Evolutionary conservation across 2,797 vertebrate species (phyloP).

Genomic region (Pangasius mekongensis): DNA sequence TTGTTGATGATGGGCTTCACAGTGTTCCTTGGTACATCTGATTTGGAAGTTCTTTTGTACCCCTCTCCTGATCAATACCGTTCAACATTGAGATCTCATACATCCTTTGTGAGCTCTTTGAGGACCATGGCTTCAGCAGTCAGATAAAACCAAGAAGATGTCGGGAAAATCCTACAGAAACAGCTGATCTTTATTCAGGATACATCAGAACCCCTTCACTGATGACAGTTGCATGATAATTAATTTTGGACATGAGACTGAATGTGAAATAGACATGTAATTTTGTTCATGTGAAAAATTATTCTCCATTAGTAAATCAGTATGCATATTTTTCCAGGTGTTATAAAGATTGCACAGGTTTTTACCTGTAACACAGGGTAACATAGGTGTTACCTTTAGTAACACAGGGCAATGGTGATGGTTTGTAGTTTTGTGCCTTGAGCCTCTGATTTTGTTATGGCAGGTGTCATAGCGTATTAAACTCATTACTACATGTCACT

Average conservation of each 20-base stretch:
- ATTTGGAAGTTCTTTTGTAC: background rate
- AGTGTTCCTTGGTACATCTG: background rate
- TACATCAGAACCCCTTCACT: background rate
- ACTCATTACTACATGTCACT: background rate
- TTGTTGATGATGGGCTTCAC: background rate
- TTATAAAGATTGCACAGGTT: background rate
- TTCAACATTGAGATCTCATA: background rate
- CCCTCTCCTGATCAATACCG: background rate
- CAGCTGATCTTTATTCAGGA: background rate
- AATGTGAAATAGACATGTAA: background rate
- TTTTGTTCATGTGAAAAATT: background rate
- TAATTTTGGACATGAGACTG: background rate
- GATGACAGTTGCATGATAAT: background rate
- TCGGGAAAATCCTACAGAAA: background rate
- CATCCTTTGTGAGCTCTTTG: background rate
- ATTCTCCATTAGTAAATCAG: background rate
- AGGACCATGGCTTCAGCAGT: background rate
- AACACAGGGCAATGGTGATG: background rate
- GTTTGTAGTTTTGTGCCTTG: background rate
- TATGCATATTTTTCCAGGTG: background rate
- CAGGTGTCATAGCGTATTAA: constrained; percentile 23
- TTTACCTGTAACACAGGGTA: background rate
- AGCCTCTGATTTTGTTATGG: constrained; percentile 10
- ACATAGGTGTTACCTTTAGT: background rate
- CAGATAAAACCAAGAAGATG: background rate